Percentiles rank a stretch among this genome's conserved stretches.
These are phyloP conservation scores for Hirudo medicinalis DNA, from an alignment of 1,140 invertebrate species.

Conservation along the genomic window DNA sequence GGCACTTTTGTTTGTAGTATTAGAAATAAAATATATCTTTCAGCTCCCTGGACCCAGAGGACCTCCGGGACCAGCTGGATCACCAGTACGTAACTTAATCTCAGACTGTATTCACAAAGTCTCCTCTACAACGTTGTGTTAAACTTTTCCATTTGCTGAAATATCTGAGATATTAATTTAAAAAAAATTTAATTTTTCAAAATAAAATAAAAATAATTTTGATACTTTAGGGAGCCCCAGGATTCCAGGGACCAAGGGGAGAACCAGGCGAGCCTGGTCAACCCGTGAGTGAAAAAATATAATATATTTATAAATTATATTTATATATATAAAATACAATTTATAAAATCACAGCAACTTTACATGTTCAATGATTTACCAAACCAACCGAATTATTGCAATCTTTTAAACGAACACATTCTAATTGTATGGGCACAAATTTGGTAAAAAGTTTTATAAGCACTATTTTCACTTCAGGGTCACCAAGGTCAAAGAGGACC, in stretches of 20 bases:
- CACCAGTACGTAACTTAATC: neutral
- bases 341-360: no score
- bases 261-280: neutral
- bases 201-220: neutral
- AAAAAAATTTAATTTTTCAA: neutral
- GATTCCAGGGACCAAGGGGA: constrained; percentile 9
- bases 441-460: neutral
- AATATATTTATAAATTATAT: no score
- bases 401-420: no score
- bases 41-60: constrained; percentile 2
- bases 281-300: constrained; percentile 1
- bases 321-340: no score
- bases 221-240: neutral
- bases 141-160: neutral
- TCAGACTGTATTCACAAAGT: no score
- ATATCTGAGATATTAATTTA: neutral
- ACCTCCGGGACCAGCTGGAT: neutral
- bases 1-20: no score
- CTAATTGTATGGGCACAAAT: neutral
- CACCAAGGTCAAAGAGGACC: constrained; percentile 1
- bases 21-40: no score
- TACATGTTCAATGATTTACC: no score
- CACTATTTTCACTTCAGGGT: neutral
- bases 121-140: no score
- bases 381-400: no score